Percentiles rank a stretch among this genome's conserved stretches.
Evolutionary conservation across 1,140 invertebrate species (phyloP).

Genomic region (Drosophila setifemur): DNA sequence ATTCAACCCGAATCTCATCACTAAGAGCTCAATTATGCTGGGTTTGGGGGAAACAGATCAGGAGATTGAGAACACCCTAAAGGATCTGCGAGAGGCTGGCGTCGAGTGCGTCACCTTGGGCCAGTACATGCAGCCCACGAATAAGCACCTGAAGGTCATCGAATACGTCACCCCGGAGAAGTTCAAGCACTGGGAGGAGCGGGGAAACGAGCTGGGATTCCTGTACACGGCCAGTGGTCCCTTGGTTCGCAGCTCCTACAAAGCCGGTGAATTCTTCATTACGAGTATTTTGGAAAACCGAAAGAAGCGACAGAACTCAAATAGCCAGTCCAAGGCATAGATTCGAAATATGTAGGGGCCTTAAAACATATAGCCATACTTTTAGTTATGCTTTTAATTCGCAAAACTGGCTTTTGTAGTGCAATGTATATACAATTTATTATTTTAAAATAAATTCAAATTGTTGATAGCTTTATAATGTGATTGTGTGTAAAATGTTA

Average conservation of each 20-base stretch:
- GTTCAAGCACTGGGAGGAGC: constrained; percentile 94
- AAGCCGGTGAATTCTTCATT: constrained; percentile 97
- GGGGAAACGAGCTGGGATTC: constrained; percentile 95
- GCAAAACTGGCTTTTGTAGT: neutral
- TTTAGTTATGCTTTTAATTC: neutral
- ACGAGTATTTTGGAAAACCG: constrained; percentile 89
- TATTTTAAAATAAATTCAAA: constrained; percentile 30
- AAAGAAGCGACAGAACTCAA: constrained; percentile 28
- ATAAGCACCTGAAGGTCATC: constrained; percentile 96
- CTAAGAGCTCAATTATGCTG: constrained; percentile 99
- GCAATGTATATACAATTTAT: constrained; percentile 21
- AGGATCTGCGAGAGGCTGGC: constrained; percentile 89
- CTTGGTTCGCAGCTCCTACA: constrained; percentile 97
- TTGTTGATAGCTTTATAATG: constrained; percentile 7
- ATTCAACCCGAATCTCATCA: constrained; percentile 91
- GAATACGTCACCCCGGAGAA: constrained; percentile 99
- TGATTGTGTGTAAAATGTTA: neutral
- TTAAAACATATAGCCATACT: neutral
- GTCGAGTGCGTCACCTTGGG: constrained; percentile 98
- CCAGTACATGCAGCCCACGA: constrained; percentile 99
- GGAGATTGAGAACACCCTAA: constrained; percentile 93
- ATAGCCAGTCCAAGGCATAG: neutral
- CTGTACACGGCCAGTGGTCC: constrained; percentile 98
- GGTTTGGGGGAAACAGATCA: constrained; percentile 97
- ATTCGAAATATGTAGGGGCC: neutral